Evolutionary conservation across 2,888 invertebrate species (phyloP), one percentile per base, ranked within the genome.

Genomic region (Cenopis cana): DNA sequence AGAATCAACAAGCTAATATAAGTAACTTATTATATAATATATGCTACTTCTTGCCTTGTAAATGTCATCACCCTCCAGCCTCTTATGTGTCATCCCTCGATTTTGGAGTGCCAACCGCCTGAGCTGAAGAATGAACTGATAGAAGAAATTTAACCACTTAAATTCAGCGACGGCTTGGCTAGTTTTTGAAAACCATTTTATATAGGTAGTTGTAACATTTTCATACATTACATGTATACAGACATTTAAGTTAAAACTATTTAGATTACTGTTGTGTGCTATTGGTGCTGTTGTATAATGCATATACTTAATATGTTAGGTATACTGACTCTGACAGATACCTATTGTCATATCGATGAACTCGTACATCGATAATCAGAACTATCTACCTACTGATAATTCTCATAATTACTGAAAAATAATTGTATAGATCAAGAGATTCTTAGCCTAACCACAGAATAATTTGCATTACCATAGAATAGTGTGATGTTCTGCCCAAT

Each of bases 121-220:
- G 89, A 84, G 76, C 85, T 87, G 86, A 90, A 89, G 86, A 89
- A 89, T 20, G 88, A 89, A 82, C 89, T 89, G 80, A 81, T 74
- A 83, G 72, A 82, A 79, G 65, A 49, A 62, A 38, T 55, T 70
- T 38, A 68, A 49, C 54, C 38, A 66, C 55, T 56, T 65, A 17
- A 49, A 61, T 67, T 49, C 24, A 29, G 49, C 52, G 38, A 0
- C 38, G 50, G 56, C 52, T 38, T 29, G 24, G 24, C 0, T n/a
- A 20, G n/a, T 52, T 18, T 36, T 36, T 14, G 14, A 9, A 52
- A 52, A 18, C 6, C 18, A 33, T 9, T 29, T 10, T 10, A 10
- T 18, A 36, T n/a, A 24, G 1, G 24, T 24, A n/a, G 46, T 14
- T 14, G 6, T 41, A 5, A 14, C 41, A 14, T 41, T 14, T 29